Evolutionary conservation across 2,888 invertebrate genomes (phyloP).

Genomic region (Bellardia bayeri): DNA sequence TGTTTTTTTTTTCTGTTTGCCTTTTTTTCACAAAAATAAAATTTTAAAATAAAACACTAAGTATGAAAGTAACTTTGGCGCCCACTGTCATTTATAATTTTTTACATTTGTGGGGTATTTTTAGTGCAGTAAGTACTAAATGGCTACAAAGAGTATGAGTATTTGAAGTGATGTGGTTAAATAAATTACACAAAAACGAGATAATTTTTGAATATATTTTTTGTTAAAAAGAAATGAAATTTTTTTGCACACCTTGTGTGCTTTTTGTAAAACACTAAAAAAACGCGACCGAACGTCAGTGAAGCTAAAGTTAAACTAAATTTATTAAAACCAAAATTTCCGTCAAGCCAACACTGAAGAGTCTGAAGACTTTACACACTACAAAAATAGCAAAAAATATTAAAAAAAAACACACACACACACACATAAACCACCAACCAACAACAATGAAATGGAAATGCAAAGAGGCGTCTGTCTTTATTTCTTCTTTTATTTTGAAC

Average conservation of each 20-base stretch:
- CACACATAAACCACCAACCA: slow-evolving; percentile 27
- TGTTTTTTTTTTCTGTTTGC: slow-evolving; percentile 4
- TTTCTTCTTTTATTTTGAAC: slow-evolving; percentile 28
- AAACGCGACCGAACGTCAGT: slow-evolving; percentile 80
- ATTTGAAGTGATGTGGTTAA: neutral
- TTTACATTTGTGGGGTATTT: neutral
- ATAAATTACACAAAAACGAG: slow-evolving; percentile 16
- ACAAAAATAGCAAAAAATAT: slow-evolving; percentile 18
- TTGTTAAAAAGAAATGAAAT: neutral
- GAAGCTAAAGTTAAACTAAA: slow-evolving; percentile 81
- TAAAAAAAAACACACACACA: neutral
- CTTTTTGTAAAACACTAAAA: slow-evolving; percentile 46
- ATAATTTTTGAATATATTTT: slow-evolving; percentile 14
- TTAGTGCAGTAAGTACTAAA: neutral
- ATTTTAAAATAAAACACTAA: slow-evolving; percentile 18
- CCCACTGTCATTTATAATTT: slow-evolving; percentile 54
- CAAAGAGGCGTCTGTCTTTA: slow-evolving; percentile 42
- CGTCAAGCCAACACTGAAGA: slow-evolving; percentile 74
- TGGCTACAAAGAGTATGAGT: slow-evolving; percentile 4
- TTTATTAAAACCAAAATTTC: slow-evolving; percentile 76
- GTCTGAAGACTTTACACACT: slow-evolving; percentile 27
- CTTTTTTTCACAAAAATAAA: slow-evolving; percentile 24
- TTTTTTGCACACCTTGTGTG: slow-evolving; percentile 67
- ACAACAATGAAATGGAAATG: slow-evolving; percentile 50
- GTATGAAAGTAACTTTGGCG: slow-evolving; percentile 65